phyloP scores from a whole-genome alignment of 2,888 invertebrate genomes.

The Standfussiana lucernea region DNA sequence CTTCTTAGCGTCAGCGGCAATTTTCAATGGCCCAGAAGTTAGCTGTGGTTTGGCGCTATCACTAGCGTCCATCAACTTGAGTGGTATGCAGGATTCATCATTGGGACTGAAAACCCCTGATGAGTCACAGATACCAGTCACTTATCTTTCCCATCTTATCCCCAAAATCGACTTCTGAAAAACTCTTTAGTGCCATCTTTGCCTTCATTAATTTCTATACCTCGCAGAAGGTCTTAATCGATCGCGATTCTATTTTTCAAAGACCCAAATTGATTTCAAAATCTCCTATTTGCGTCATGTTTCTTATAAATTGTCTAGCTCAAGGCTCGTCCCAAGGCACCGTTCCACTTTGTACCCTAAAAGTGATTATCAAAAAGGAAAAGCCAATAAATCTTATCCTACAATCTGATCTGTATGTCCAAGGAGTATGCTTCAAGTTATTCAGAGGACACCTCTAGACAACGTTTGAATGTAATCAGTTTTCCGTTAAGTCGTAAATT shows the following conservation, averaged over 20 bases:
- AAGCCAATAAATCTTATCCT: conserved; percentile 45
- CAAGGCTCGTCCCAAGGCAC: neutral
- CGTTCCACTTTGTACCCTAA: conserved; percentile 14
- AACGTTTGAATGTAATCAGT: conserved; percentile 54
- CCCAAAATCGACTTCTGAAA: neutral
- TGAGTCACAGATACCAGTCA: neutral
- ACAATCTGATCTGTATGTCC: conserved; percentile 50
- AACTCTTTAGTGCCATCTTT: no score
- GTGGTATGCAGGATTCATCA: neutral
- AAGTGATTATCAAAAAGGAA: conserved; percentile 39
- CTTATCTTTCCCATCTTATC: neutral
- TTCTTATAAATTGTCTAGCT: neutral
- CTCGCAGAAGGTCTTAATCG: neutral
- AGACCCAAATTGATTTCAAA: neutral
- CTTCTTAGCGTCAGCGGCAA: neutral
- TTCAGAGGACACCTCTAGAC: conserved; percentile 56
- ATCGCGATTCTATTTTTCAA: neutral
- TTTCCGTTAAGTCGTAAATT: conserved; percentile 61
- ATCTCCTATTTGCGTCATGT: neutral
- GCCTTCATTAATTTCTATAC: neutral
- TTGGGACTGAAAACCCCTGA: neutral
- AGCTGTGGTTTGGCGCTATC: neutral
- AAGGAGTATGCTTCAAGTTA: conserved; percentile 48
- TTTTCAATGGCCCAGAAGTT: neutral
- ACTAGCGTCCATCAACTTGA: neutral